phyloP scores from a whole-genome alignment of 2,888 invertebrate genomes.

The Rhopalosiphum nymphaeae region DNA sequence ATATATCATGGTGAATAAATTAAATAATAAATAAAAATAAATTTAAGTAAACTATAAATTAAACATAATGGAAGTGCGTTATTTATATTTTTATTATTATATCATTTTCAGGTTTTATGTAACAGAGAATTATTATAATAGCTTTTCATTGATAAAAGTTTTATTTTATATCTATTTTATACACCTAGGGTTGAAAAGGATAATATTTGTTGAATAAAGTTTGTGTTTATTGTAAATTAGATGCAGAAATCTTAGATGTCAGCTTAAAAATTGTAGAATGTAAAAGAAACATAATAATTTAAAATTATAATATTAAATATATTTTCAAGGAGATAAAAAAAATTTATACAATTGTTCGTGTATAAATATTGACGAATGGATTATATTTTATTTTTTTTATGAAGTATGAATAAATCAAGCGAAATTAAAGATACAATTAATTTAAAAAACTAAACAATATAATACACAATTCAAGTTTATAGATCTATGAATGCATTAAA shows the following conservation, averaged over 20 bases:
- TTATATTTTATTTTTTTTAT: background rate
- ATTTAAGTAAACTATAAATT: background rate
- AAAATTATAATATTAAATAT: background rate
- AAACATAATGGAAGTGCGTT: background rate
- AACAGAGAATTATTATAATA: background rate
- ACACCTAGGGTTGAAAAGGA: background rate
- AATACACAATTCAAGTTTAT: background rate
- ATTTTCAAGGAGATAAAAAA: background rate
- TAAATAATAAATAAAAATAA: background rate
- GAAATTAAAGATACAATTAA: background rate
- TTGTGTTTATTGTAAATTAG: background rate
- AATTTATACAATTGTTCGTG: too few relatives aligned
- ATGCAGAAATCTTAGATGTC: background rate
- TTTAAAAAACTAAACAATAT: background rate
- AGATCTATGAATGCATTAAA: background rate
- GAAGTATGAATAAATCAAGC: background rate
- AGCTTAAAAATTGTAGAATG: background rate
- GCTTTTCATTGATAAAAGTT: background rate
- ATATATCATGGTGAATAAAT: background rate
- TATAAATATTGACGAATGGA: background rate
- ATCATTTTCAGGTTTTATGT: background rate
- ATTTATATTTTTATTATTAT: background rate
- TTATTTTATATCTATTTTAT: background rate
- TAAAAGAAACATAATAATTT: background rate
- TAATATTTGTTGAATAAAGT: background rate